Evolutionary conservation across 2,888 invertebrate species (phyloP), one percentile per base, ranked within the genome.

Genomic region (Apodemia duryi): DNA sequence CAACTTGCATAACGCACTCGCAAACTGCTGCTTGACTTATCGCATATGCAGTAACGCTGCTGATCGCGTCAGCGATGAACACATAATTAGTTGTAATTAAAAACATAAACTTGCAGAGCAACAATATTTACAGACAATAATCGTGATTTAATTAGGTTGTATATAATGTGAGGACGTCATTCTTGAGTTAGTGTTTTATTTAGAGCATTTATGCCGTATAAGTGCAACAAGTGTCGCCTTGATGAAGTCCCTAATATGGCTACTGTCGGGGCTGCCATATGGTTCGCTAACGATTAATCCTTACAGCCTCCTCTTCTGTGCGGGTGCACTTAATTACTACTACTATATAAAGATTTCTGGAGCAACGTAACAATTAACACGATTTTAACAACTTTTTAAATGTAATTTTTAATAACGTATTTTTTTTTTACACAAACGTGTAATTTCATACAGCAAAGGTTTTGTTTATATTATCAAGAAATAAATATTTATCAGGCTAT

Each of bases 141-240:
- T 35, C 21, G 60, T 69, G 67, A 75, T 77, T 71, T 74, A 77
- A 65, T 80, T 73, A 74, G 78, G 74, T 74, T 68, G 72, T 75
- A 74, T 75, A 79, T 75, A 78, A 75, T 79, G 82, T 82, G 83
- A 86, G 84, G 76, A 81, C 77, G 77, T 82, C 77, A 81, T 74
- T 78, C 71, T 71, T 76, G 74, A 72, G 76, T 80, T 78, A 77
- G 78, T 74, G 75, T 70, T 80, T 80, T 85, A 88, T 83, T 84
- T 89, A 78, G 87, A 89, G 83, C 88, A 86, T 81, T 87, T 86
- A 82, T 75, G 81, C 91, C 91, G 85, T 91, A 91, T 91, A 91
- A 84, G 91, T 88, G 91, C 91, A 91, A 88, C 91, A 85, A 89
- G 89, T 90, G 86, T 90, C 83, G 89, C 91, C 91, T 91, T 90